Conservation (phyloP, 2,113 vertebrate genomes). For the Aramus guarauna region DNA sequence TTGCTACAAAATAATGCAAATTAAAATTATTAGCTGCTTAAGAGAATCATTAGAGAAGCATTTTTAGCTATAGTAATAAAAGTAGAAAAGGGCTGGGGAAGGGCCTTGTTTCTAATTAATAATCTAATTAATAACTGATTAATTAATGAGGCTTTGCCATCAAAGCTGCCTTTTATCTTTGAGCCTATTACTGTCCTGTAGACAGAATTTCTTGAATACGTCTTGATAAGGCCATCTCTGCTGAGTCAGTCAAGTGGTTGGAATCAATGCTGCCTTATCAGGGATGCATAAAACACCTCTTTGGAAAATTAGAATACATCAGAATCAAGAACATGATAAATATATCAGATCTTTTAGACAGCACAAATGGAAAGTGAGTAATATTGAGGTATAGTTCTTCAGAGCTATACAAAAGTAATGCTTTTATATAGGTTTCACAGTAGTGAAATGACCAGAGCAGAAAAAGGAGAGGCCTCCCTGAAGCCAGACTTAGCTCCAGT, state of each 20-base stretch:
- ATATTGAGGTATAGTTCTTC: not conserved
- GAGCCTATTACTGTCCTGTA: slow-evolving; percentile 1
- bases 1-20: slow-evolving; percentile 10
- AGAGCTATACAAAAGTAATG: not conserved
- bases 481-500: not conserved
- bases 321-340: not conserved
- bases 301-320: slow-evolving; percentile 22
- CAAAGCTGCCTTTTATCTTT: slow-evolving; percentile 44
- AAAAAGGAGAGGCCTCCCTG: not conserved
- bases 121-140: slow-evolving; percentile 52
- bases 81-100: not conserved
- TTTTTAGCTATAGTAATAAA: slow-evolving; percentile 32
- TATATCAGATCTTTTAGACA: slow-evolving; percentile 12
- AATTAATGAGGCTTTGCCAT: slow-evolving; percentile 47
- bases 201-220: slow-evolving; percentile 18
- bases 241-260: slow-evolving; percentile 25
- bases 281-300: slow-evolving; percentile 1
- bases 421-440: not conserved
- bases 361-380: not conserved
- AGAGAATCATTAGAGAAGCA: not conserved
- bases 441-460: not conserved
- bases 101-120: slow-evolving; percentile 33
- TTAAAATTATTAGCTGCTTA: slow-evolving; percentile 37
- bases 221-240: slow-evolving; percentile 34
- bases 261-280: slow-evolving; percentile 2